Percentiles rank a stretch among this genome's conserved stretches.
Conservation (phyloP, 2,888 invertebrate genomes). For the Drosophila emarginata region DNA sequence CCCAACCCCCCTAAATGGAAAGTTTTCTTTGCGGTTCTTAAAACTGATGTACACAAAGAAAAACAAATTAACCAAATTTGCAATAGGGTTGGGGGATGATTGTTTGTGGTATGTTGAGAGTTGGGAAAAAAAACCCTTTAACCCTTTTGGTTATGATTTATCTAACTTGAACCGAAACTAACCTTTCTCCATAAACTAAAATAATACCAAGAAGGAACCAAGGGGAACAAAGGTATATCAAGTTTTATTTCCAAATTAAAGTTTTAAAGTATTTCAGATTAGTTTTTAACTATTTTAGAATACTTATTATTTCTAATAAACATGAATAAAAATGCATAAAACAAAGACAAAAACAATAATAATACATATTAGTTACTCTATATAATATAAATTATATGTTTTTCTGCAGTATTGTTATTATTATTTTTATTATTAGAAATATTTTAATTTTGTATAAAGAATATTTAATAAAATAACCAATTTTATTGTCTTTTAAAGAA, state of each 20-base stretch:
- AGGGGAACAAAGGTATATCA: background rate
- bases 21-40: slow-evolving; percentile 41
- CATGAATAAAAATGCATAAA: too few relatives aligned
- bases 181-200: background rate
- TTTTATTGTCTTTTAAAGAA: too few relatives aligned
- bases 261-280: background rate
- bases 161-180: background rate
- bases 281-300: too few relatives aligned
- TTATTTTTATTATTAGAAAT: too few relatives aligned
- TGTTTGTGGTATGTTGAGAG: background rate
- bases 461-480: too few relatives aligned
- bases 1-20: slow-evolving; percentile 30
- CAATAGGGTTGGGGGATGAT: background rate
- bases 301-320: too few relatives aligned
- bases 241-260: background rate
- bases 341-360: too few relatives aligned
- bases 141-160: background rate
- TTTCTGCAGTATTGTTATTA: too few relatives aligned
- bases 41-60: slow-evolving; percentile 18
- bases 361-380: too few relatives aligned
- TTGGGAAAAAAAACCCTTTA: background rate
- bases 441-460: too few relatives aligned
- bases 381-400: too few relatives aligned
- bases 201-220: background rate
- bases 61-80: background rate